A percentile compares a stretch with the other conserved stretches of the same genome.
Conservation (phyloP, 2,888 invertebrate species). For the Tortrix viridana region DNA sequence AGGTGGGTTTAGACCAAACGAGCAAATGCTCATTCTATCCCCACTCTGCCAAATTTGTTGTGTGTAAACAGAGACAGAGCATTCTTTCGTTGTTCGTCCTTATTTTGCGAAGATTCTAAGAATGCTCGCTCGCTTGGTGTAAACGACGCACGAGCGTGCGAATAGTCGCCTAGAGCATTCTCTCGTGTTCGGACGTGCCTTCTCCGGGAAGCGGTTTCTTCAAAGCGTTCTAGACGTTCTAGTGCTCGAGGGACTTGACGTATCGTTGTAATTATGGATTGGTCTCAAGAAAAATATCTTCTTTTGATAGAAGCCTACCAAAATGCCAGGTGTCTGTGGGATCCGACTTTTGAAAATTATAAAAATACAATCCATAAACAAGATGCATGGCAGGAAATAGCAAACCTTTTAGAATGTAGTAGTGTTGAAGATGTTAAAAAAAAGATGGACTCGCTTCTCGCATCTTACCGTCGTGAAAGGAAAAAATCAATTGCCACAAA, state of each 20-base stretch:
- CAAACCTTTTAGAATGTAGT: slow-evolving; percentile 39
- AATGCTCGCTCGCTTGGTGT: slow-evolving; percentile 36
- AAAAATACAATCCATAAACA: slow-evolving; percentile 43
- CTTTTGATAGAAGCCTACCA: slow-evolving; percentile 39
- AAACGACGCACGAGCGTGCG: slow-evolving; percentile 24
- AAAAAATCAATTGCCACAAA: slow-evolving; percentile 41
- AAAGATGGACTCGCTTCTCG: slow-evolving; percentile 39
- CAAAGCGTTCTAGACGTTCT: slow-evolving; percentile 39
- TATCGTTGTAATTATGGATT: slow-evolving; percentile 36
- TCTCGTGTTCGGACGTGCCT: slow-evolving; percentile 29
- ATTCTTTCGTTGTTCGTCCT: too few species aligned
- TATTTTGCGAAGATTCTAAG: slow-evolving; percentile 32
- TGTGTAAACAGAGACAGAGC: too few species aligned
- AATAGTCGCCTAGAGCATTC: slow-evolving; percentile 24
- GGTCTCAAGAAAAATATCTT: slow-evolving; percentile 40
- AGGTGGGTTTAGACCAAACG: too few species aligned
- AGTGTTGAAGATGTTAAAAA: slow-evolving; percentile 38
- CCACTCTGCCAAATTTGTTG: too few species aligned
- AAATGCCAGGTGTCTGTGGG: slow-evolving; percentile 41
- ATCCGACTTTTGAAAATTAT: slow-evolving; percentile 42
- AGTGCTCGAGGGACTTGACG: slow-evolving; percentile 35
- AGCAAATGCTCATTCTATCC: too few species aligned
- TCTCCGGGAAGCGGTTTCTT: slow-evolving; percentile 22
- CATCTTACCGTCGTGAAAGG: slow-evolving; percentile 43
- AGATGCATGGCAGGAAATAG: slow-evolving; percentile 40